Evolutionary conservation across 2,888 invertebrate genomes (phyloP).

Genomic region (Pammene fasciana): DNA sequence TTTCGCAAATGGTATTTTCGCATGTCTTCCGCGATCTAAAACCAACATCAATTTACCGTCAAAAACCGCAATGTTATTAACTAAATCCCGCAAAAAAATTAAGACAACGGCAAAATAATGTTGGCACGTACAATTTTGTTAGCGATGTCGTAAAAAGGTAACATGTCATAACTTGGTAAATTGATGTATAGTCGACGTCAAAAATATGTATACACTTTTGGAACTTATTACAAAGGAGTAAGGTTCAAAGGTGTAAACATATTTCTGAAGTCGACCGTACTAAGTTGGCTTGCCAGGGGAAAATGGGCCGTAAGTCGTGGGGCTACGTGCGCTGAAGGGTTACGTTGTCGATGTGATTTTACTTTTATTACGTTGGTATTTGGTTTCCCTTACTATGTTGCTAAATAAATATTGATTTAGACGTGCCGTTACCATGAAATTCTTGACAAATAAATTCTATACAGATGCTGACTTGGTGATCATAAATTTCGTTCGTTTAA

Average conservation of each 20-base stretch:
- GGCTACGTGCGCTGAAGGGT: constrained; percentile 21
- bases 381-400: constrained; percentile 25
- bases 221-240: too few relatives aligned
- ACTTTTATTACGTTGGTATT: constrained; percentile 28
- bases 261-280: too few relatives aligned
- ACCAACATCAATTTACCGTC: constrained; percentile 15
- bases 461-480: too few relatives aligned
- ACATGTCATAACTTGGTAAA: constrained; percentile 38
- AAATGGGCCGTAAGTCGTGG: constrained; percentile 3
- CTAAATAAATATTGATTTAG: constrained; percentile 13
- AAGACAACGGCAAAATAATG: constrained; percentile 3
- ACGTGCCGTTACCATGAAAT: neutral
- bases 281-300: constrained; percentile 15
- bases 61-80: neutral
- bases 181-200: too few relatives aligned
- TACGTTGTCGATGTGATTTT: constrained; percentile 15
- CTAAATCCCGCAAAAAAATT: neutral
- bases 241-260: too few relatives aligned
- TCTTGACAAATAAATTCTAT: neutral
- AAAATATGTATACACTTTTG: too few relatives aligned
- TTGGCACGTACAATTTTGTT: constrained; percentile 21
- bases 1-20: constrained; percentile 22
- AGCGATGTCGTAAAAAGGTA: constrained; percentile 28
- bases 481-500: too few relatives aligned
- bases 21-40: constrained; percentile 22